Base-by-base conservation (phyloP, 2,888 invertebrate species). In the Patella depressa region DNA sequence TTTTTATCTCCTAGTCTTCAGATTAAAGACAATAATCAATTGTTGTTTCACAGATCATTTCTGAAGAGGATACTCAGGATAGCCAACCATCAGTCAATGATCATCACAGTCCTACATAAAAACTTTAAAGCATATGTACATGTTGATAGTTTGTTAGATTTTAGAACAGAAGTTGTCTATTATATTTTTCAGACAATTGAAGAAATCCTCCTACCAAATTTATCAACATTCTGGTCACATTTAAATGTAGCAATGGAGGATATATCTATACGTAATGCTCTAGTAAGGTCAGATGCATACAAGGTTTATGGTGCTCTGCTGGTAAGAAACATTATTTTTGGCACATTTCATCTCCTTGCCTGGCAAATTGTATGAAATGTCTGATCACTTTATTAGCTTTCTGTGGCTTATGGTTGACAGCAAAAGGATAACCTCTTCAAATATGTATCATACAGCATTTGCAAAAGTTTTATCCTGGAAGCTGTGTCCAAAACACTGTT, bases 251-350 rank as follows among this genome's bases (percentile, higher is more conserved):
- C 84, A n/a, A 79, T 91, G 79, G 85, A 88, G n/a, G 88, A 88
- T 73, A 79, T 73, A 17, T 83, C 86, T 9, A 74, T 78, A 53
- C 76, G 83, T 19, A 87, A 86, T 81, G 82, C 86, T 71, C 81
- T 85, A 59, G 71, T 83, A n/a, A 89, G 85, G 74, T 76, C 88
- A 1, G 90, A 90, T 81, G 90, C 90, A 19, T 86, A 88, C 74
- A 90, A 89, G 83, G 91, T 91, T 11, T 83, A 88, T 79, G 89
- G 90, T 57, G 91, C 89, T 74, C 82, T 91, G 12, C 79, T 89
- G 86, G 91, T 91, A 83, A 80, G 86, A 81, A 19, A 55, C 45
- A 45, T 55, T 15, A 75, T 34, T 71, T 19, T 45, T 54, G 15
- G n/a, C 17, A 15, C 70, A 15, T 19, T 53, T 12, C n/a, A 14